These are phyloP conservation scores for Sardina pilchardus DNA, from an alignment of 2,113 vertebrate species.

Conservation along the genomic window DNA sequence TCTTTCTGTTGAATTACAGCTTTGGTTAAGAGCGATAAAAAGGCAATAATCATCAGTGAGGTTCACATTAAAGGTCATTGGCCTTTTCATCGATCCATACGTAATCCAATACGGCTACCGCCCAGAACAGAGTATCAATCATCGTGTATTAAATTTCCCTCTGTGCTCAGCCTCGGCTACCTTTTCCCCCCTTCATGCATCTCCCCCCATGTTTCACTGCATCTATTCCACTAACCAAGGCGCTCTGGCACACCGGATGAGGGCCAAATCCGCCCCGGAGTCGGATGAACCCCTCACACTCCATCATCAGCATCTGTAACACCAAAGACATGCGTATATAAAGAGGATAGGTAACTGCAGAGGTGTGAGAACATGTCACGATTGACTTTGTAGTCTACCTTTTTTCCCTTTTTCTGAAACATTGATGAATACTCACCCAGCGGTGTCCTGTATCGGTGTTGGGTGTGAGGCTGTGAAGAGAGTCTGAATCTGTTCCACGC, in stretches of 20 bases:
- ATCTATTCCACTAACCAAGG: neutral
- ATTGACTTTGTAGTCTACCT: too few relatives aligned
- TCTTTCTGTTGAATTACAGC: neutral
- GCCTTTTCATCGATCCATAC: neutral
- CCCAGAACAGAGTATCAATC: neutral
- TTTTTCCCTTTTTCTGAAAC: too few relatives aligned
- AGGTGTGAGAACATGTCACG: neutral
- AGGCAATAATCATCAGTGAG: neutral
- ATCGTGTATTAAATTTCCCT: neutral
- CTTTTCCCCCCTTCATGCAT: neutral
- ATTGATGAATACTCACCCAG: neutral
- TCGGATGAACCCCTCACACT: too few relatives aligned
- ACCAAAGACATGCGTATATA: neutral
- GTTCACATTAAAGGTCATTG: neutral
- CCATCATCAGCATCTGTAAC: too few relatives aligned
- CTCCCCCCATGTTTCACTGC: neutral
- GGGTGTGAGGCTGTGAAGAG: neutral
- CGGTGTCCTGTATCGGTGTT: neutral
- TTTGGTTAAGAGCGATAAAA: neutral
- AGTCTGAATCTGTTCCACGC: neutral
- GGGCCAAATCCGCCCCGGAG: too few relatives aligned
- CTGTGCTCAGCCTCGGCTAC: neutral
- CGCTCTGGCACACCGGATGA: neutral
- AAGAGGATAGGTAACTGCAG: neutral
- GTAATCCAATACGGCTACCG: neutral